Evolutionary conservation across 2,888 invertebrate species (phyloP), one percentile per base, ranked within the genome.

Genomic region (Myopa tessellatipennis): DNA sequence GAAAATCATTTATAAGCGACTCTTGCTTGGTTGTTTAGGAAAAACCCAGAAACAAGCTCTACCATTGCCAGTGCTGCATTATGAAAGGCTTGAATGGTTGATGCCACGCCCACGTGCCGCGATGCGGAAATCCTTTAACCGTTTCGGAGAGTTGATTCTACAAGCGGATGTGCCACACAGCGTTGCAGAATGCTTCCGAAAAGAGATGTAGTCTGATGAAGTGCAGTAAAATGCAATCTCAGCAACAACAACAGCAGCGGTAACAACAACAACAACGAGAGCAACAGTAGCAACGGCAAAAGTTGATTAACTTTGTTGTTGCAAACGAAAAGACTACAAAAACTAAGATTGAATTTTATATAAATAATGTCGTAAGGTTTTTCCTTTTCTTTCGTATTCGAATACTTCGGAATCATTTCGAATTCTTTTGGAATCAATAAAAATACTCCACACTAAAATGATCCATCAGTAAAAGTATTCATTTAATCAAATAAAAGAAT

Each of bases 61-160:
- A 4, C 55, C 55, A 16, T 14, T n/a, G 55, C 16, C 3, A 55
- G 55, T 55, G 55, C 14, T 55, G 55, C 55, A 45, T 55, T n/a
- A n/a, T n/a, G 55, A n/a, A 55, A 14, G 55, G 55, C 10, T 55
- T 45, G 45, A 45, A 45, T 10, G 16, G 65, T 34, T 38, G 34
- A 14, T 7, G 12, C 61, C 61, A 61, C 61, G n/a, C 61, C 58
- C 61, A 61, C 61, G n/a, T 26, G 61, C 61, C 34, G 61, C 61
- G 38, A 36, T 3, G 7, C 38, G 65, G 65, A 38, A 65, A 14
- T 65, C 38, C 16, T 65, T 65, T 10, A 10, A 38, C 38, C 34
- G 36, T 6, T n/a, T 55, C 16, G 16, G 5, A 6, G 55, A 55
- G 45, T 45, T 6, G 63, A 26, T 34, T 63, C 36, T 63, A 14